Evolutionary conservation across 2,113 vertebrate species (phyloP).

Genomic region (Anas platyrhynchos): DNA sequence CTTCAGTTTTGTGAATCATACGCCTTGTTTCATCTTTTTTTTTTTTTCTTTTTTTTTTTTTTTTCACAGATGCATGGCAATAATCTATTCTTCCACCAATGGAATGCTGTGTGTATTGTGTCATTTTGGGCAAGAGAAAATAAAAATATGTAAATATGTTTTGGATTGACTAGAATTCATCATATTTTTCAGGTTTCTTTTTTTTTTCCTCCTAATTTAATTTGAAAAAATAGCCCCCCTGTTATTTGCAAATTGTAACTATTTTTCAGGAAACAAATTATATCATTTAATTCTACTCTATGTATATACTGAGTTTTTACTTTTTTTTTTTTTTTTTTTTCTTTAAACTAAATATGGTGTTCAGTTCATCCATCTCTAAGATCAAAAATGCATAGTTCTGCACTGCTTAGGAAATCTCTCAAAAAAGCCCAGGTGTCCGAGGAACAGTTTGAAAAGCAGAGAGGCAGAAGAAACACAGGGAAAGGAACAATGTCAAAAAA

Average conservation of each 20-base stretch:
- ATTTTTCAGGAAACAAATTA: not conserved
- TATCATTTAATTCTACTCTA: not conserved
- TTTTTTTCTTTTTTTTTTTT: not conserved
- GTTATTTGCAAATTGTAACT: not conserved
- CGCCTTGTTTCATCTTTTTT: not conserved
- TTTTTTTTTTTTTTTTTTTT: conserved; percentile 18
- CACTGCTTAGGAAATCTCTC: conserved; percentile 13
- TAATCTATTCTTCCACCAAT: not conserved
- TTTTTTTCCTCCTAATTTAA: not conserved
- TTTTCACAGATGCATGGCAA: not conserved
- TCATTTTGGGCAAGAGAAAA: not conserved
- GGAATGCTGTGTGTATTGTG: not conserved
- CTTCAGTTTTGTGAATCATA: not conserved
- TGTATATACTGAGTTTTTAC: not conserved
- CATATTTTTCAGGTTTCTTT: not conserved
- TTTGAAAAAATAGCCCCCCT: not conserved
- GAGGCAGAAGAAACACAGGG: conserved; percentile 35
- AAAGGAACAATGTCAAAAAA: conserved; percentile 55
- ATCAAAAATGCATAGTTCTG: conserved; percentile 30
- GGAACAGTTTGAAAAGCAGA: conserved; percentile 29
- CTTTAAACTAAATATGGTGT: not conserved
- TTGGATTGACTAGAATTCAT: not conserved
- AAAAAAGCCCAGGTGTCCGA: conserved; percentile 48
- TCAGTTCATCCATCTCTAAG: conserved; percentile 26
- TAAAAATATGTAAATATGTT: not conserved